These are phyloP conservation scores for Pteria penguin DNA, from an alignment of 2,888 invertebrate species.

Conservation along the genomic window DNA sequence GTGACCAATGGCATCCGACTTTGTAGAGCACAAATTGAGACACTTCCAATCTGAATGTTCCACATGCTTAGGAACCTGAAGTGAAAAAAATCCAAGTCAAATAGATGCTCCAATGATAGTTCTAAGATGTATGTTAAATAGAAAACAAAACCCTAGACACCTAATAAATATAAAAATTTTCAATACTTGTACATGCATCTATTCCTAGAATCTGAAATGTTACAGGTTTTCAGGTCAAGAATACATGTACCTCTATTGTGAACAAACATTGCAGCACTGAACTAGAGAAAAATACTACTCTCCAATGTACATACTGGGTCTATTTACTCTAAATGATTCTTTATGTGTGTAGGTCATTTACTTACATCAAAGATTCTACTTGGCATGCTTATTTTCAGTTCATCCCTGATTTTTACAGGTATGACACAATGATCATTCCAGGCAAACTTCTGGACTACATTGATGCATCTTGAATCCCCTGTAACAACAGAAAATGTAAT, in stretches of 20 bases:
- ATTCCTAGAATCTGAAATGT: background rate
- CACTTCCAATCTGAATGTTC: background rate
- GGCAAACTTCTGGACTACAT: conserved; percentile 77
- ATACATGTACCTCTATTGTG: too few species aligned
- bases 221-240: too few species aligned
- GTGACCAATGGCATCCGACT: background rate
- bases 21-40: background rate
- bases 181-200: background rate
- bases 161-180: background rate
- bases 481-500: background rate
- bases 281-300: background rate
- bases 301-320: background rate
- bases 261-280: too few species aligned
- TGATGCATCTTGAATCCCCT: conserved; percentile 74
- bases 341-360: background rate
- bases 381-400: background rate
- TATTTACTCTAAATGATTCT: background rate
- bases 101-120: background rate
- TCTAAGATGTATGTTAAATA: background rate
- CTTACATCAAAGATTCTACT: background rate
- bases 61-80: background rate
- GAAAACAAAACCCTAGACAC: background rate
- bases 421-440: conserved; percentile 79
- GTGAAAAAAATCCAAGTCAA: background rate
- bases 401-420: conserved; percentile 59